Evolutionary conservation across 2,888 invertebrate species (phyloP), one percentile per base, ranked within the genome.

Genomic region (Neoscelio sp.): DNA sequence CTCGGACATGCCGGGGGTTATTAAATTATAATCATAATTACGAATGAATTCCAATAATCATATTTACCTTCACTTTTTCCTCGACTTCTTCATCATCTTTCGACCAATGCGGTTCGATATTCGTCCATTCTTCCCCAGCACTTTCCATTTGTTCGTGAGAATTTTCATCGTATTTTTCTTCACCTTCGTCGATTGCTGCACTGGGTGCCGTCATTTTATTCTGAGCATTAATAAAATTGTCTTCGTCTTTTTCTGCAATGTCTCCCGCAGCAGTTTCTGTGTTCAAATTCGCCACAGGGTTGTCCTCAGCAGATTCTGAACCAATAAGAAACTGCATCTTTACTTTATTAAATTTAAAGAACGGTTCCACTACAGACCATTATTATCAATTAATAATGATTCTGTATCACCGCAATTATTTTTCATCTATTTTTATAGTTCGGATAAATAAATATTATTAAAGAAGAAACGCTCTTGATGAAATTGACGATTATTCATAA

Each of bases 161-260:
- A 67, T 56, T 67, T 58, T 68, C 56, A 28, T 35, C 58, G 48
- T 58, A 46, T 56, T 68, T 67, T 68, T 58, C 68, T 68, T 58
- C 68, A 35, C 46, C 68, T 44, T 44, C 38, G 23, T 48, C 68
- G 46, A 58, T 35, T 20, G 46, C 46, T 48, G 44, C 35, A 64
- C 40, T 15, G 48, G 50, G 50, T 35, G 35, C 46, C 17, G 62
- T 50, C 64, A 50, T 40, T 65, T 65, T 65, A 65, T 50, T 18
- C 38, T 40, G 50, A 50, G 40, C 64, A 64, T 70, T 70, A 60
- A 58, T 70, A 58, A 70, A 50, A 70, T 70, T 46, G 58, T 42
- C 48, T 58, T 70, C 40, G 70, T 60, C 58, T 68, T 68, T 56
- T 56, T 68, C n/a, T 23, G 44, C 17, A 46, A 38, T 56, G 38